Base-by-base conservation (phyloP, 2,113 vertebrate species). In the Periophthalmus modestus region DNA sequence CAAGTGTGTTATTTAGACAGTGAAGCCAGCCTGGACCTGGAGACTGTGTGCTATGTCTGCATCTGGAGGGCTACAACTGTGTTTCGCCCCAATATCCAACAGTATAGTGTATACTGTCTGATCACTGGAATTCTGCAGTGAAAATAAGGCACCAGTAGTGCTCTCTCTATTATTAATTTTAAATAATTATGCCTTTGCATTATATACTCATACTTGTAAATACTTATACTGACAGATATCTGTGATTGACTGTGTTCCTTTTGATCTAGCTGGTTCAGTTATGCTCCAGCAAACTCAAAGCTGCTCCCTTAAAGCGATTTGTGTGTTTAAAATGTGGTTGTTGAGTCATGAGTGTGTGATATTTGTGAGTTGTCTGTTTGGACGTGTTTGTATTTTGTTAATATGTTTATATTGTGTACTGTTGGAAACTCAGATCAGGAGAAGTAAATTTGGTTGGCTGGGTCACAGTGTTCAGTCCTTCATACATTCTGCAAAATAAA, bases 1-100 rank as follows among this genome's bases (percentile, higher is more conserved):
- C 85, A 91, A 92, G 87, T 82, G 87, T 90, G 87, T 89, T 85
- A 92, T 92, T 92, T 92, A 82, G 82, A 84, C 82, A 69, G 74
- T 91, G 87, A 91, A 87, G 88, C 91, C 89, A 92, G 52, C 19
- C 52, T 83, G 77, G 82, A 79, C 79, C 69, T 73, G 77, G 82
- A 73, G 88, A 89, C 72, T 82, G 68, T 82, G 83, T 92, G 89
- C 92, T 92, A 88, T 90, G 89, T 90, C 87, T 28, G 71, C 73
- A 85, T 82, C 75, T 47, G 58, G 86, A 79, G 81, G 82, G 74
- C 72, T 73, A 81, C 82, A 92, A 82, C 52, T 55, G 52, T 5
- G 10, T 75, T 78, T 86, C 62, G 80, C 78, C 71, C 80, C 36
- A 73, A 68, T 70, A 71, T 85, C 82, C 82, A 76, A 83, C 77